Evolutionary conservation across 2,113 vertebrate genomes (phyloP), one percentile per base, ranked within the genome.

Genomic region (Rhynchomys soricoides): DNA sequence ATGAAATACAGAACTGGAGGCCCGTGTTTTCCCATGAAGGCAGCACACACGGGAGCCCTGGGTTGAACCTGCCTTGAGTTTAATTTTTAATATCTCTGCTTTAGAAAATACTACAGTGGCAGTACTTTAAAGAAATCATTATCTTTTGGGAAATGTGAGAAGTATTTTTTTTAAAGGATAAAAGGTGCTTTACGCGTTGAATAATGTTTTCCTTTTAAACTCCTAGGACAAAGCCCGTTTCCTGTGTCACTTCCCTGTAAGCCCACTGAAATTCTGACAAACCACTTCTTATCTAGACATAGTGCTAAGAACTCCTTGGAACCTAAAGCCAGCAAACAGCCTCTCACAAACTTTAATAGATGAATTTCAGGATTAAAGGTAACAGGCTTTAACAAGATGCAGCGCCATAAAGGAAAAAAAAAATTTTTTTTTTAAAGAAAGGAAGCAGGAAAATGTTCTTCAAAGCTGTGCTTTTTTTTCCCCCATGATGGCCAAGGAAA

Each of bases 81-180:
- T 95, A 96, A 95, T 91, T 95, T 96, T 85, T 95, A 96, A 88
- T 91, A 96, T 95, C 83, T 89, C 86, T 93, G 50, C 71, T 91
- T 85, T 89, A 96, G 91, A 93, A 68, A 96, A 93, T 71, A 90
- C 64, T 64, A 86, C 10, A 82, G 48, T 74, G 59, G 34, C 91
- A 79, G 70, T 73, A 24, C 79, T 97, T 96, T 78, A 90, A 94
- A 97, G 79, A 95, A 96, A 96, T 89, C 92, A 89, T 78, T 83
- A 86, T 96, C 94, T 91, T 95, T 75, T 86, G 17, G 55, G 89
- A 97, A 96, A 92, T 70, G 66, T 89, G 90, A 85, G 45, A 95
- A 88, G 88, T 12, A 57, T 50, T 43, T 78, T 78, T 79, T 93
- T 59, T 16, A 92, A 96, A 97, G 95, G 57, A 92, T 88, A 92